Base-by-base conservation (phyloP, 1,140 invertebrate genomes). In the Tribolium madens region DNA sequence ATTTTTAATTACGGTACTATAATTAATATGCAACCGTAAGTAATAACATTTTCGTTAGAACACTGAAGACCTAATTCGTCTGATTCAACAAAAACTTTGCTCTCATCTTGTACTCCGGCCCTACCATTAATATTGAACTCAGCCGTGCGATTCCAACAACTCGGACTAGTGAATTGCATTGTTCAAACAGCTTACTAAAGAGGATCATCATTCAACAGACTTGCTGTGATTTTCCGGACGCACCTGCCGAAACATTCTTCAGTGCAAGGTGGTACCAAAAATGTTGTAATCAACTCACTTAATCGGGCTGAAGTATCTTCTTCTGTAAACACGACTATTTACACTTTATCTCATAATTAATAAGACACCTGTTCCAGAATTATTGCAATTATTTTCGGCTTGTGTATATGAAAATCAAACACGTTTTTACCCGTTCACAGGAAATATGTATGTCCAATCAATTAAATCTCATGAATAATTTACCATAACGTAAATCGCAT, bases 71-170 rank as follows among this genome's bases (percentile, higher is more conserved):
- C 57, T 64, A 64, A 64, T 64, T 64, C 57, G 26, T 31, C 1
- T 64, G 57, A 13, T 33, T 26, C 18, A 33, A 64, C 57, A 64
- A 64, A 64, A 64, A 64, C 57, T n/a, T 7, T 12, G 57, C n/a
- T 18, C 57, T 64, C 57, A 64, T 64, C 57, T 33, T 64, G 18
- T 21, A 21, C 57, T 33, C 57, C 31, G 26, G 26, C 26, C 26
- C 57, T 64, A 64, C 31, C 57, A 64, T 64, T 64, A 64, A 64
- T 64, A 64, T 64, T 26, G 57, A 64, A 64, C 57, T 64, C 26
- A 26, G 14, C 57, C 21, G 57, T 64, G 57, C 57, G 57, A 64
- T 64, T 64, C 57, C 57, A 64, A 57, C 52, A 57, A 64, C 57
- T 33, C 21, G 21, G 14, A 13, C 21, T 12, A 33, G 57, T 33